phyloP scores from a whole-genome alignment of 2,113 vertebrate species.

The Plotosus lineatus region DNA sequence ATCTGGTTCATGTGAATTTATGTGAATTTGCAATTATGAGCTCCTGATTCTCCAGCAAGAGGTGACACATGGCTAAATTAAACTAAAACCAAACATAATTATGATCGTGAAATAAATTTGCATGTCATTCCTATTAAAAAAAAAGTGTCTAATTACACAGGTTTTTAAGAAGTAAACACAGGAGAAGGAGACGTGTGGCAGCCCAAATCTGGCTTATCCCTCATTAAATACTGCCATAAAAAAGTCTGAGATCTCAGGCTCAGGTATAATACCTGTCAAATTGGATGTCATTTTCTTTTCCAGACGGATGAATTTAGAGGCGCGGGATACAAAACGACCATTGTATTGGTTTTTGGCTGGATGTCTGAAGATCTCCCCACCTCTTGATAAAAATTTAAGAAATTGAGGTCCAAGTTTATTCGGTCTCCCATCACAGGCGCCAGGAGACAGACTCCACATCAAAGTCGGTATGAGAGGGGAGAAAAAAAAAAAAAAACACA shows the following conservation, averaged over 20 bases:
- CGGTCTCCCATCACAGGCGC: slow-evolving; percentile 45
- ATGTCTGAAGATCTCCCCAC: slow-evolving; percentile 60
- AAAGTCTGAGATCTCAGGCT: slow-evolving; percentile 60
- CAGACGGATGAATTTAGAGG: slow-evolving; percentile 65
- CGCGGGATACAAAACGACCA: slow-evolving; percentile 62
- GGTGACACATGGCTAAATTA: background rate
- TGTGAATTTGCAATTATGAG: background rate
- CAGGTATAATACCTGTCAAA: slow-evolving; percentile 56
- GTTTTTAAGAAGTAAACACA: slow-evolving; percentile 19
- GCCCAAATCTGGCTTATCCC: slow-evolving; percentile 19
- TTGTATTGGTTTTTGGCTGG: slow-evolving; percentile 64
- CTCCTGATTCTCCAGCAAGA: background rate
- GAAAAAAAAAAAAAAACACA: background rate
- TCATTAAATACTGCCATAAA: slow-evolving; percentile 48
- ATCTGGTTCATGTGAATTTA: background rate
- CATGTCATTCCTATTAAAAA: slow-evolving; percentile 19
- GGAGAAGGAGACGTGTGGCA: slow-evolving; percentile 15
- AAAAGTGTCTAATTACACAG: slow-evolving; percentile 19
- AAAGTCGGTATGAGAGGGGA: slow-evolving; percentile 45
- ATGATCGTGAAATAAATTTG: slow-evolving; percentile 21
- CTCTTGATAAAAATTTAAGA: slow-evolving; percentile 37
- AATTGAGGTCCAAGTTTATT: slow-evolving; percentile 47
- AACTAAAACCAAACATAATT: background rate
- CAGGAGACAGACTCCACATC: slow-evolving; percentile 51
- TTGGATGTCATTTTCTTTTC: slow-evolving; percentile 65